These are phyloP conservation scores for Propsilocerus akamusi DNA, from an alignment of 1,140 invertebrate species.

Conservation along the genomic window DNA sequence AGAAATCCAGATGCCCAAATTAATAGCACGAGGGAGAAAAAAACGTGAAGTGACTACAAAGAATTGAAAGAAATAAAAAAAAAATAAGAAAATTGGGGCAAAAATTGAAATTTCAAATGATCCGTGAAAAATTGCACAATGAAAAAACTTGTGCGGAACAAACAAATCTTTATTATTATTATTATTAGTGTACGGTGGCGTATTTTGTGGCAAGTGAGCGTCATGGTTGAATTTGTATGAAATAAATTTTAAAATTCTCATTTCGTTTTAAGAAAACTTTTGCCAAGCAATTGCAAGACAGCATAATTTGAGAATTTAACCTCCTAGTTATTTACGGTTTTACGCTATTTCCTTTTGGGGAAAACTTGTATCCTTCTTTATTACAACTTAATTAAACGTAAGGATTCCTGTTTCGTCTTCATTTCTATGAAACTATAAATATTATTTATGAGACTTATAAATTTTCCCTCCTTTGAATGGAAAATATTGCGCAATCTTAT, in stretches of 20 bases:
- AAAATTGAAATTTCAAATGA: slow-evolving; percentile 1
- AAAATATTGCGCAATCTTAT: too few relatives aligned
- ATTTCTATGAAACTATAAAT: neutral
- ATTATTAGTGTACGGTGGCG: too few relatives aligned
- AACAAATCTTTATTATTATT: slow-evolving; percentile 4
- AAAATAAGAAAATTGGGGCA: neutral
- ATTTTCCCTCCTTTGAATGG: too few relatives aligned
- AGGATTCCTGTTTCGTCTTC: neutral
- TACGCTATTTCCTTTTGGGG: neutral
- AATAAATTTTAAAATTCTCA: too few relatives aligned
- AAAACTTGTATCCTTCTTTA: neutral
- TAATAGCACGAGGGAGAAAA: too few relatives aligned
- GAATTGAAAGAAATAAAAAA: too few relatives aligned
- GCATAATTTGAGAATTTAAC: neutral
- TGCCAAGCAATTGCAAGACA: neutral
- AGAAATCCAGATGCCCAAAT: neutral
- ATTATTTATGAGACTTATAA: neutral
- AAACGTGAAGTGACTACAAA: too few relatives aligned
- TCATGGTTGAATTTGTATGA: neutral
- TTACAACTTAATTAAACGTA: slow-evolving; percentile 2
- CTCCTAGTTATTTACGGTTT: neutral
- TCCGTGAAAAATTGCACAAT: neutral
- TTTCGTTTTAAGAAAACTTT: neutral
- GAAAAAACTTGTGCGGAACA: neutral
- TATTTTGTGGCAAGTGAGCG: neutral